Conservation (phyloP, 2,888 invertebrate species). For the Meloe dianella region DNA sequence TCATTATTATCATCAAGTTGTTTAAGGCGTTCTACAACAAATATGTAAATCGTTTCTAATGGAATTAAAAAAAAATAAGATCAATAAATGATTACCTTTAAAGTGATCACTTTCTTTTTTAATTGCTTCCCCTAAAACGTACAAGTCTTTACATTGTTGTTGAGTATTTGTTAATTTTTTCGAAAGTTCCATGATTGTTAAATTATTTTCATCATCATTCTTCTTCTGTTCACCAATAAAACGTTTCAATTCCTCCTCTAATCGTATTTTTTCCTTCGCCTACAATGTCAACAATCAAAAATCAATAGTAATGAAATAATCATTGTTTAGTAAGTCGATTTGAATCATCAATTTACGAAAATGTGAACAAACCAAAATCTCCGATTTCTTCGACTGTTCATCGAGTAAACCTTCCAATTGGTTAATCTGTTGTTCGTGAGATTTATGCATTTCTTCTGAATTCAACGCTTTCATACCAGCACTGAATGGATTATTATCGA, state of each 20-base stretch:
- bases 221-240: conserved; percentile 36
- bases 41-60: conserved; percentile 9
- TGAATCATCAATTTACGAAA: no score
- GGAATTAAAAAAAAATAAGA: no score
- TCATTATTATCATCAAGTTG: conserved; percentile 24
- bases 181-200: conserved; percentile 38
- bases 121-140: conserved; percentile 44
- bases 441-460: conserved; percentile 46
- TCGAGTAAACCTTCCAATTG: conserved; percentile 44
- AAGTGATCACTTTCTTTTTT: conserved; percentile 49
- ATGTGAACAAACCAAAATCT: conserved; percentile 37
- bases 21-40: conserved; percentile 34
- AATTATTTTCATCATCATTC: conserved; percentile 40
- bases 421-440: conserved; percentile 44
- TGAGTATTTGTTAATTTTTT: conserved; percentile 47
- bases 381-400: conserved; percentile 39
- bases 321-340: no score
- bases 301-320: conserved; percentile 1
- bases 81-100: conserved; percentile 36
- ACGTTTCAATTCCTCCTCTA: conserved; percentile 44
- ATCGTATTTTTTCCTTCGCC: conserved; percentile 42
- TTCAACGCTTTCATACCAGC: conserved; percentile 41
- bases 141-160: conserved; percentile 48
- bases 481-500: conserved; percentile 45
- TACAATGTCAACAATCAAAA: conserved; percentile 28